Percentiles rank a stretch among this genome's conserved stretches.
phyloP scores from a whole-genome alignment of 2,888 invertebrate genomes.

The Ophraella communa region DNA sequence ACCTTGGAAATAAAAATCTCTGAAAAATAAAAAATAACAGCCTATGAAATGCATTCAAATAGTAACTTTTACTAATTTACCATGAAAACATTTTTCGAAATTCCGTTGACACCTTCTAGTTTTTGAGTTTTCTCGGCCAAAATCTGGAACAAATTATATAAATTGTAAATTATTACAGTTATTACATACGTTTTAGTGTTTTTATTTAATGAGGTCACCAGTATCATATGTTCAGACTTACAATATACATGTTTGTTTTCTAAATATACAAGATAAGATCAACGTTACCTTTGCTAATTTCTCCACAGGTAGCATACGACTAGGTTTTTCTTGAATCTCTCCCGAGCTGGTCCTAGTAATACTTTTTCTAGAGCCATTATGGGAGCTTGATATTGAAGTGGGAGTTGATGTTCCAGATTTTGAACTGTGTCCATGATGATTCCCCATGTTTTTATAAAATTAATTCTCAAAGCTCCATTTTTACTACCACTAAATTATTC shows the following conservation, averaged over 20 bases:
- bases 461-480: conserved; percentile 28
- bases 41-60: neutral
- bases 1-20: conserved; percentile 81
- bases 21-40: conserved; percentile 52
- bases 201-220: too few relatives aligned
- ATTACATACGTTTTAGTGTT: conserved; percentile 4
- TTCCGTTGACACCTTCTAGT: conserved; percentile 74
- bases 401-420: conserved; percentile 49
- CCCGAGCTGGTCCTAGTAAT: conserved; percentile 70
- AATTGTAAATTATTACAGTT: too few relatives aligned
- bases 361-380: conserved; percentile 60
- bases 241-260: neutral
- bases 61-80: conserved; percentile 56
- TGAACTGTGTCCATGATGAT: conserved; percentile 55
- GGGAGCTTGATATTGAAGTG: conserved; percentile 49
- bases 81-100: conserved; percentile 71
- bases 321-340: conserved; percentile 67
- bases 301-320: conserved; percentile 75
- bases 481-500: too few relatives aligned
- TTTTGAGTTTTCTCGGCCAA: conserved; percentile 72
- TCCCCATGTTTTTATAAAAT: conserved; percentile 51
- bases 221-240: neutral
- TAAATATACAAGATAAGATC: neutral
- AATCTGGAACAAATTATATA: conserved; percentile 63
- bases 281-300: conserved; percentile 74